Conservation (phyloP, 2,797 vertebrate genomes). For the Garrulus glandarius region DNA sequence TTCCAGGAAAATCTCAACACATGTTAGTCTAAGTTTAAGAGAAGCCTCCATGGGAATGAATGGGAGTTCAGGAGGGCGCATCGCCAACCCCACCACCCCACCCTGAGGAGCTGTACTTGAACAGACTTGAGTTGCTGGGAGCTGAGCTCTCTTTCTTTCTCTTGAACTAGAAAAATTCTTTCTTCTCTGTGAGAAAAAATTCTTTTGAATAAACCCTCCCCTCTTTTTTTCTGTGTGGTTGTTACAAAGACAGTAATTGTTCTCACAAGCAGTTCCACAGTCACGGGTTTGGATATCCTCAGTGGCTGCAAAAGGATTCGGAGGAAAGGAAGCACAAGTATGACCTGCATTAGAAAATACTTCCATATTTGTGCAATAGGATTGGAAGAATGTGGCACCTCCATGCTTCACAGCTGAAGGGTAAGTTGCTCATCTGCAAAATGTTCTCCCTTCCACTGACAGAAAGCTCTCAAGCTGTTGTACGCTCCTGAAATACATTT, state of each 20-base stretch:
- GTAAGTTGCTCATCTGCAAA: not conserved
- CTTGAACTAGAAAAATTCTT: not conserved
- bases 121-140: not conserved
- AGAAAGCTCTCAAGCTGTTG: not conserved
- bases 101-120: not conserved
- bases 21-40: not conserved
- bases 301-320: not conserved
- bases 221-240: not conserved
- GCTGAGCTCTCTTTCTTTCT: not conserved
- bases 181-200: not conserved
- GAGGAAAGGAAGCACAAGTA: not conserved
- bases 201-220: not conserved
- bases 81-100: fast-evolving
- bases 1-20: not conserved
- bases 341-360: not conserved
- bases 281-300: not conserved
- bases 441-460: not conserved
- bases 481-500: not conserved
- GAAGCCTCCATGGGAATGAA: not conserved
- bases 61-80: fast-evolving
- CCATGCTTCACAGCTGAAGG: not conserved
- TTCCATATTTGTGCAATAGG: not conserved
- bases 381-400: not conserved
- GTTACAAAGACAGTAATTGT: not conserved
- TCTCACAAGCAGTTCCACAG: not conserved